Percentiles rank a stretch among this genome's conserved stretches.
These are phyloP conservation scores for Oeneis ivallda DNA, from an alignment of 2,888 invertebrate species.

Conservation along the genomic window DNA sequence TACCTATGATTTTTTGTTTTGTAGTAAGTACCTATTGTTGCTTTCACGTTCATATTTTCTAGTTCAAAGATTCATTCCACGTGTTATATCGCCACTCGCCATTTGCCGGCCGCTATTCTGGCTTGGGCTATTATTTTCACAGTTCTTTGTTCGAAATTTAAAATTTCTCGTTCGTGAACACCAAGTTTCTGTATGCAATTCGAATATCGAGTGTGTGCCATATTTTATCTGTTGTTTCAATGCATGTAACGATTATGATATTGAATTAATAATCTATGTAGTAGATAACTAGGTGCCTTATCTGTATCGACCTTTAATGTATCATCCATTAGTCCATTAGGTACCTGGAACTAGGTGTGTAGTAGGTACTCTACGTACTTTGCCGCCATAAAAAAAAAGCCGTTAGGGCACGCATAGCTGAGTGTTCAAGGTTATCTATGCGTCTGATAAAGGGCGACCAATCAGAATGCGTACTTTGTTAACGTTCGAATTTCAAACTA, in stretches of 20 bases:
- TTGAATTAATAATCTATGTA: neutral
- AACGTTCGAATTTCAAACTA: constrained; percentile 59
- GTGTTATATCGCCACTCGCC: constrained; percentile 26
- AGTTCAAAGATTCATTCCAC: constrained; percentile 21
- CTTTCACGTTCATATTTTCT: constrained; percentile 1
- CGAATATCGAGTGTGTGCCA: neutral
- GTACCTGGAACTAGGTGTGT: constrained; percentile 3
- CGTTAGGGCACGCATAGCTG: constrained; percentile 60
- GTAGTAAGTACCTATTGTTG: neutral
- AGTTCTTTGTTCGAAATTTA: constrained; percentile 10
- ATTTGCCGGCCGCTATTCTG: constrained; percentile 27
- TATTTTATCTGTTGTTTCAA: neutral
- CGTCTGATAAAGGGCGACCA: constrained; percentile 75
- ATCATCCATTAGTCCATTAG: neutral
- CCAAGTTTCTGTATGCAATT: neutral
- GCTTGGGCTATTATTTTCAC: neutral
- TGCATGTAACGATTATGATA: neutral
- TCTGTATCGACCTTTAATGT: neutral
- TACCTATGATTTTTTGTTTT: neutral
- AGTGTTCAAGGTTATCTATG: constrained; percentile 65
- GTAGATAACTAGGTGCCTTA: too few relatives aligned
- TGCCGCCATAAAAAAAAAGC: constrained; percentile 42
- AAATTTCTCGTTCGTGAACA: neutral
- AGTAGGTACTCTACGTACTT: neutral
- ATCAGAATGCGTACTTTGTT: constrained; percentile 55